Base-by-base conservation (phyloP, 37 sponge, comb jelly and placozoan species). In the Aplysina aerophoba region DNA sequence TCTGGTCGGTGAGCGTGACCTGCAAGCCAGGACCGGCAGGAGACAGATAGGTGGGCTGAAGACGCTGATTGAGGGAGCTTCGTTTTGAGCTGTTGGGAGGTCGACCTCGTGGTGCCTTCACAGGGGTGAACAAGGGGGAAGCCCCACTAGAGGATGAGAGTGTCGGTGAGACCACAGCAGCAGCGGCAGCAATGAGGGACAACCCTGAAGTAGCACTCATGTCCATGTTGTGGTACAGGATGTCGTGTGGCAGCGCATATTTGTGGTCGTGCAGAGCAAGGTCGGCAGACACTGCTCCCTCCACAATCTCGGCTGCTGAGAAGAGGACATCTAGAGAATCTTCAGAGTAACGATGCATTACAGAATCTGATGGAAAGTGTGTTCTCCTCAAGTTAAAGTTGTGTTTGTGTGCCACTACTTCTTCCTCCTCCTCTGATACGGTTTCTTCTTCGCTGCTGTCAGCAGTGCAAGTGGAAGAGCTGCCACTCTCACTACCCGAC, bases 161-260 rank as follows among this genome's bases (percentile, higher is more conserved):
- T n/a, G 86, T 80, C 0, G 94, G 94, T 22, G 94, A 94, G 0
- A 94, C 94, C 25, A 94, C 94, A 62, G 94, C 94, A 8, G 94
- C 94, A 15, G 94, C 94, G 30, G 94, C 94, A 22, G 94, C 94
- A 63, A 94, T 94, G 16, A 94, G 91, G 28, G 88, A 88, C 15
- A 94, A 85, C 27, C 94, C 94, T 0, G 94, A 90, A 14, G 83
- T 88, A 20, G 91, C 91, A 63, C 88, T 88, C 4, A 90, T 25
- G 50, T 94, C 94, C 77, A 84, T 69, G 54, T 33, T 85, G 87
- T 84, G 87, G 20, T 81, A 53, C 25, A 87, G 64, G 0, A 78
- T 55, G 61, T 44, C 62, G 0, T 91, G 88, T 22, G 94, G 72
- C 0, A 83, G 83, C 33, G 91, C 72, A 35, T 94, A 94, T 56